phyloP scores from a whole-genome alignment of 35 echinoderm and acorn worm species.

The Apostichopus japonicus region DNA sequence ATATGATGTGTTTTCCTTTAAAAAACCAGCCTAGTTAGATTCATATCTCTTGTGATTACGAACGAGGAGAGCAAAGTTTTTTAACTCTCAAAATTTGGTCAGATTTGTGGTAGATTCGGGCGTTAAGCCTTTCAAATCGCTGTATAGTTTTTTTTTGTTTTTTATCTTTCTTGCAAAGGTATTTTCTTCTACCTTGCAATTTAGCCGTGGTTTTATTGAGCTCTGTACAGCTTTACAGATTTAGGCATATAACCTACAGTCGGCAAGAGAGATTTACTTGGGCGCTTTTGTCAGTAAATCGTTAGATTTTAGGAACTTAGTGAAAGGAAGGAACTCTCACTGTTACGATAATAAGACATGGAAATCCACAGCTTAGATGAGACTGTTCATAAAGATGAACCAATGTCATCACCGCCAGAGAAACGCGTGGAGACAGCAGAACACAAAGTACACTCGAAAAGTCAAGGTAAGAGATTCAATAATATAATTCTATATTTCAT shows the following conservation, averaged over 20 bases:
- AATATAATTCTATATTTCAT: background rate
- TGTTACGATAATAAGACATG: conserved; percentile 40
- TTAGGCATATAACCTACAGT: conserved; percentile 7
- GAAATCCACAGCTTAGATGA: conserved; percentile 40
- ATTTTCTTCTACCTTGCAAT: background rate
- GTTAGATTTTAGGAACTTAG: conserved; percentile 30
- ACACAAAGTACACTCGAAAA: conserved; percentile 42
- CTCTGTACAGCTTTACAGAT: conserved; percentile 14
- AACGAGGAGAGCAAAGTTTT: background rate
- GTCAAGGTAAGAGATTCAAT: background rate
- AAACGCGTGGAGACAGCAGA: conserved; percentile 18
- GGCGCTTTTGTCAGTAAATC: conserved; percentile 37
- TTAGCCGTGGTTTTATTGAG: conserved; percentile 17
- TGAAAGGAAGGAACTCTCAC: background rate
- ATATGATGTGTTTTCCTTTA: conserved; percentile 35
- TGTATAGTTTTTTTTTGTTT: background rate
- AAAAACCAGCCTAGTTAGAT: conserved; percentile 1
- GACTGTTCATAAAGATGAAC: conserved; percentile 23
- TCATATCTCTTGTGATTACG: conserved; percentile 20
- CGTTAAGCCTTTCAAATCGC: conserved; percentile 35
- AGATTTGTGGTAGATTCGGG: conserved; percentile 33
- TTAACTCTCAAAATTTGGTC: conserved; percentile 36
- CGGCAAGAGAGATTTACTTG: conserved; percentile 16
- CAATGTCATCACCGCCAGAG: conserved; percentile 6
- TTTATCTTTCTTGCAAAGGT: background rate